These are phyloP conservation scores for Axinella damicornis DNA, from an alignment of 37 sponge, comb jelly and placozoan species.

Conservation along the genomic window DNA sequence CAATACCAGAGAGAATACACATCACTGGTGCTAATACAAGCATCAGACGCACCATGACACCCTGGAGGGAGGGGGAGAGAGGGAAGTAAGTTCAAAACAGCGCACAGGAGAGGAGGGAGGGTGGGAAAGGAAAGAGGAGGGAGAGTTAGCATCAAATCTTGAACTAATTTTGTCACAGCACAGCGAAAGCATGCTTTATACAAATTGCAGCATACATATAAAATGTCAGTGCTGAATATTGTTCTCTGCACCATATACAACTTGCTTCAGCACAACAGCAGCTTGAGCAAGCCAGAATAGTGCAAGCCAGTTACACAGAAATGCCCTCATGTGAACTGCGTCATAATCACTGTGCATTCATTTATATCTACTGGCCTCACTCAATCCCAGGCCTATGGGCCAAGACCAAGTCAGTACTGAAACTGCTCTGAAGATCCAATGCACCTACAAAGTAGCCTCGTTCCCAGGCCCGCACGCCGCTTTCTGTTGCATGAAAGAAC, in stretches of 20 bases:
- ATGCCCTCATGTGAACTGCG: too few relatives aligned
- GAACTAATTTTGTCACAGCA: too few relatives aligned
- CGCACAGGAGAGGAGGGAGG: neutral
- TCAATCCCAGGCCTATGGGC: too few relatives aligned
- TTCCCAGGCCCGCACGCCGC: too few relatives aligned
- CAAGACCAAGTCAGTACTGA: too few relatives aligned
- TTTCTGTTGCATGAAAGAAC: too few relatives aligned
- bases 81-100: too few relatives aligned
- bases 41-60: slow-evolving; percentile 99
- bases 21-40: slow-evolving; percentile 98
- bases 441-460: too few relatives aligned
- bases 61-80: slow-evolving; percentile 31
- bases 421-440: too few relatives aligned
- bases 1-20: slow-evolving; percentile 97
- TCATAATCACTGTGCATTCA: too few relatives aligned
- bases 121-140: neutral
- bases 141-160: neutral
- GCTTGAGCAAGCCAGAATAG: slow-evolving; percentile 1
- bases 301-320: neutral
- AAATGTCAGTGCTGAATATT: neutral
- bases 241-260: slow-evolving; percentile 12
- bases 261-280: neutral
- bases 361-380: too few relatives aligned
- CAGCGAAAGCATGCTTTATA: neutral
- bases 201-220: neutral